phyloP scores from a whole-genome alignment of 2,888 invertebrate species.

The Malthinus seriepunctatus region DNA sequence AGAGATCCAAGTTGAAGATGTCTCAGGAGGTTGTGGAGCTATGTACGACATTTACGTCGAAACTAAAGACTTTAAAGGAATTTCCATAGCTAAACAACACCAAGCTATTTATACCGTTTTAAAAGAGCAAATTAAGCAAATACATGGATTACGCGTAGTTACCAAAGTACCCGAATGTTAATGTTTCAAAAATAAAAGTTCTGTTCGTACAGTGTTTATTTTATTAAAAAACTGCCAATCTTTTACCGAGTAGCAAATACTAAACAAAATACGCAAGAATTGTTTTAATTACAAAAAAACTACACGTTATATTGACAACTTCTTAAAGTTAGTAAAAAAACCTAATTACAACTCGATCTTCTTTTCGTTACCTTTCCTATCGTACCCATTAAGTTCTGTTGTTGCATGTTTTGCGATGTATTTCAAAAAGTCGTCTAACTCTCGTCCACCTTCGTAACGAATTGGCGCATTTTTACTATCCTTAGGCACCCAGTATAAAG shows the following conservation, averaged over 20 bases:
- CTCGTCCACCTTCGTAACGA: constrained; percentile 88
- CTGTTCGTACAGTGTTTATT: neutral
- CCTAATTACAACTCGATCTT: constrained; percentile 65
- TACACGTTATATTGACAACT: constrained; percentile 19
- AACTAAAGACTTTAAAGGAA: constrained; percentile 70
- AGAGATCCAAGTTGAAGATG: constrained; percentile 68
- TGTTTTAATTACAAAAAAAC: constrained; percentile 24
- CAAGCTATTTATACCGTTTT: constrained; percentile 72
- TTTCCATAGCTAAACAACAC: constrained; percentile 75
- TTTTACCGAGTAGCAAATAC: neutral
- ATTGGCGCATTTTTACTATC: constrained; percentile 76
- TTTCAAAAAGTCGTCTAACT: constrained; percentile 90
- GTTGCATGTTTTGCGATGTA: constrained; percentile 93
- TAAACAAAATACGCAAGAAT: neutral
- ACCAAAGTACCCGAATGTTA: constrained; percentile 56
- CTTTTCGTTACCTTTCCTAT: constrained; percentile 77
- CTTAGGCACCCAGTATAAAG: constrained; percentile 93
- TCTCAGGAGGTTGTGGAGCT: constrained; percentile 81
- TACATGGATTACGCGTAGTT: constrained; percentile 82
- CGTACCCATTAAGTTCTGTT: constrained; percentile 82
- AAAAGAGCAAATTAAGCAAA: constrained; percentile 76
- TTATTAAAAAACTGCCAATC: neutral
- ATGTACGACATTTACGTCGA: constrained; percentile 77
- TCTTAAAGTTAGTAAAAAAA: constrained; percentile 13
- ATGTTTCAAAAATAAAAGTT: neutral